Base-by-base conservation (phyloP, 2,113 vertebrate genomes). In the Fulmarus glacialis region DNA sequence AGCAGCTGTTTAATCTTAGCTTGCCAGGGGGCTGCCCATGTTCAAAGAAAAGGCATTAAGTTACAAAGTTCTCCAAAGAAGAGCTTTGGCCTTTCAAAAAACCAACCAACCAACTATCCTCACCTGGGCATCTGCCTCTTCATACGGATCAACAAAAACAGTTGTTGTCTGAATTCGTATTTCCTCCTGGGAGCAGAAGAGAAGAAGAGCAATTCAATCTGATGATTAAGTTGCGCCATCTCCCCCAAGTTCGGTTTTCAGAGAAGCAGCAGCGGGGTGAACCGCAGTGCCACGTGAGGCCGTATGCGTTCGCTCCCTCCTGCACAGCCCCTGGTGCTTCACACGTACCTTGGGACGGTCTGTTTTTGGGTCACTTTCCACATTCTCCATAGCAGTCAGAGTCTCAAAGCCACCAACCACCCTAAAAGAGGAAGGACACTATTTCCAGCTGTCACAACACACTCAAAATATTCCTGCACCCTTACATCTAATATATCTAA, bases 341-440 rank as follows among this genome's bases (percentile, higher is more conserved):
- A n/a, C 43, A 53, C 2, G 1, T 96, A 99, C 99, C 99, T 99
- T 99, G 63, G 99, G 99, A 86, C 98, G 99, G 96, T 99, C 99
- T 4, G 99, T 99, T 98, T 99, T 99, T 4, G 99, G 98, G 93
- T 99, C 99, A 48, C 99, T 99, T 93, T 99, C 99, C 74, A 99
- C 99, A 1, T 99, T 99, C 98, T 99, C 99, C 99, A 99, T 99
- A 48, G 99, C 99, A 4, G 99, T 99, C 90, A 99, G 98, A 1
- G 99, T 86, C 91, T 99, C 99, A 91, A 99, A 99, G 45, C 99
- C 99, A 82, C 99, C 99, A 26, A 99, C 99, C 26, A 99, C 99
- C 96, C 99, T 99, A 93, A 21, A 43, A 68, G 53, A 70, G 45
- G 53, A 94, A 85, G 36, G 15, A 74, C 22, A 43, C 0, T 3